These are phyloP conservation scores for Pogonocherus hispidulus DNA, from an alignment of 2,888 invertebrate genomes.

Conservation along the genomic window DNA sequence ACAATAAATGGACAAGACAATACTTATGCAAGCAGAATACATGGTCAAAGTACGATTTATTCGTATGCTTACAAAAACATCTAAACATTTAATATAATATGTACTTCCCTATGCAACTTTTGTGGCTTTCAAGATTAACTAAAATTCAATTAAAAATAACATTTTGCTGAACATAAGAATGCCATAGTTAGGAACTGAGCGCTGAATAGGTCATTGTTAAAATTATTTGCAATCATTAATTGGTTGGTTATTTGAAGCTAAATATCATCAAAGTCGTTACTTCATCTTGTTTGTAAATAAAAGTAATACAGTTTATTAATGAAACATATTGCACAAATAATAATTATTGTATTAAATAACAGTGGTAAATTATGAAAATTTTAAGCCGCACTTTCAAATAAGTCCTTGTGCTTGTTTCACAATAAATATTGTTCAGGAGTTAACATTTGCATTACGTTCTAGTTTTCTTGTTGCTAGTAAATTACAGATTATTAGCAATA, in stretches of 20 bases:
- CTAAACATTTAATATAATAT: too few relatives aligned
- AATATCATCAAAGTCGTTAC: constrained; percentile 14
- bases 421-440: constrained; percentile 45
- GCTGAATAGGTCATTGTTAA: not conserved
- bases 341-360: constrained; percentile 50
- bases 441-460: constrained; percentile 41
- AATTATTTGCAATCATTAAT: not conserved
- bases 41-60: too few relatives aligned
- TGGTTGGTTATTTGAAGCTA: not conserved
- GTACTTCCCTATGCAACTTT: too few relatives aligned
- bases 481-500: constrained; percentile 34
- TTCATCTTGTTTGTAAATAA: constrained; percentile 26
- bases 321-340: constrained; percentile 47
- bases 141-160: too few relatives aligned
- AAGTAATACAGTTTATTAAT: constrained; percentile 33
- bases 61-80: too few relatives aligned
- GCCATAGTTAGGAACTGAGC: too few relatives aligned
- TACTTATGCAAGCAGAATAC: too few relatives aligned
- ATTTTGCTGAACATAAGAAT: too few relatives aligned
- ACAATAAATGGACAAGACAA: too few relatives aligned
- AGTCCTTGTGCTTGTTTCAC: constrained; percentile 58
- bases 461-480: constrained; percentile 38
- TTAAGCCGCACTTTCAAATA: constrained; percentile 55
- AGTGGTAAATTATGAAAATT: constrained; percentile 54
- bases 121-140: too few relatives aligned